Base-by-base conservation (phyloP, 2,888 invertebrate genomes). In the Stenichneumon culpator region DNA sequence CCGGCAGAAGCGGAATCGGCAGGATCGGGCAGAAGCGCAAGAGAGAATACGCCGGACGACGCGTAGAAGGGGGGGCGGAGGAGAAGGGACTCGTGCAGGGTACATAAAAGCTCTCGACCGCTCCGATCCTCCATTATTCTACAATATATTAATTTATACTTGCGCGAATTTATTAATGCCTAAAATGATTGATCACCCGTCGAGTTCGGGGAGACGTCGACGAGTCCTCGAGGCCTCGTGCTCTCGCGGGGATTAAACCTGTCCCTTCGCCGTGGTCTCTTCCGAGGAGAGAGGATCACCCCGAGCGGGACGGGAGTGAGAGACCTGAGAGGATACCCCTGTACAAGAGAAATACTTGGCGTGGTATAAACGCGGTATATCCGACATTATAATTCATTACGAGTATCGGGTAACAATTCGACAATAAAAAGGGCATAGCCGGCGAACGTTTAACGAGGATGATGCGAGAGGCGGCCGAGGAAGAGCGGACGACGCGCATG, bases 331-430 rank as follows among this genome's bases (percentile, higher is more conserved):
- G 69, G 75, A 44, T 63, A 25, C 28, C n/a, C 28, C 69, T 7
- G 2, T 60, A 63, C 28, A 32, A 63, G 28, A 57, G 57, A 57
- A 57, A 32, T 32, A 63, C 63, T 63, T 32, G 32, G 28, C n/a
- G 47, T 14, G 9, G 44, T 44, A 32, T 39, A 63, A 16, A 9
- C 60, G 75, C 50, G 4, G 22, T 74, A 79, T 83, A 75, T 87
- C 86, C 88, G 88, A 87, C 88, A 88, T 89, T 88, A 89, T 91
- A 92, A 91, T 92, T 92, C 91, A 90, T 91, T 91, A 90, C 89
- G 88, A 87, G 85, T 87, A 87, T 88, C 81, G 74, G 69, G 88
- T 89, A 88, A 89, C 89, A 90, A 90, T 91, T 89, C 89, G 87
- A 84, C 83, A 89, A 88, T 90, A 89, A 90, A 91, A 91, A 90